Evolutionary conservation across 2,888 invertebrate genomes (phyloP).

Genomic region (Alloscopus bannaensis): DNA sequence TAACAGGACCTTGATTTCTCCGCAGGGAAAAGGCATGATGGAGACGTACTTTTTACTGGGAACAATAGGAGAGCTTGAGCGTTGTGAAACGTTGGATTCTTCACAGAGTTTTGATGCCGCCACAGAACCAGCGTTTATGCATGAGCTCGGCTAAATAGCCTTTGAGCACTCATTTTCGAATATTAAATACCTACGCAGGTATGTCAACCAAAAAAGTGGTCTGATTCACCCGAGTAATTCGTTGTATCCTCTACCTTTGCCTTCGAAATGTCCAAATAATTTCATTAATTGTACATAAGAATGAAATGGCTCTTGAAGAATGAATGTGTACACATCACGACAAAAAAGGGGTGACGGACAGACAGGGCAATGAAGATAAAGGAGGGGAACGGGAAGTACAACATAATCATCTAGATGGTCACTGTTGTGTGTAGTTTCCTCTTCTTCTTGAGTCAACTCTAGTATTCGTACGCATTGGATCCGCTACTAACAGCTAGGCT

Average conservation of each 20-base stretch:
- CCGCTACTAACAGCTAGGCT: slow-evolving; percentile 11
- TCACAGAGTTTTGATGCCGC: slow-evolving; percentile 69
- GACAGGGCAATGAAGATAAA: not conserved
- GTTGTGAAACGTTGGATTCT: slow-evolving; percentile 49
- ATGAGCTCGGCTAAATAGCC: slow-evolving; percentile 54
- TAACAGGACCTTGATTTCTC: too few species aligned
- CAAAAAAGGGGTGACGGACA: not conserved
- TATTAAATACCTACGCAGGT: too few species aligned
- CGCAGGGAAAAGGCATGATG: slow-evolving; percentile 91
- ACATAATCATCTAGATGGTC: slow-evolving; percentile 23
- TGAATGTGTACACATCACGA: too few species aligned
- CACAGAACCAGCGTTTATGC: slow-evolving; percentile 63
- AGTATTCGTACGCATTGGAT: slow-evolving; percentile 14
- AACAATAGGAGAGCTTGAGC: slow-evolving; percentile 79
- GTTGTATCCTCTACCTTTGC: too few species aligned
- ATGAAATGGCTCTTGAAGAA: too few species aligned
- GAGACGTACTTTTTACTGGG: slow-evolving; percentile 89
- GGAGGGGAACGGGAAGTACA: slow-evolving; percentile 1
- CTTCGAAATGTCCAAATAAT: too few species aligned
- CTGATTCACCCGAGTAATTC: too few species aligned
- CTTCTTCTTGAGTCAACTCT: slow-evolving; percentile 3
- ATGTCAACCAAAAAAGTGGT: too few species aligned
- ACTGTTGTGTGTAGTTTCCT: slow-evolving; percentile 27
- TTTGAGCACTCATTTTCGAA: too few species aligned
- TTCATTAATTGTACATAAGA: too few species aligned